Percentiles rank a stretch among this genome's conserved stretches.
Evolutionary conservation across 2,797 vertebrate species (phyloP).

Genomic region (Intellagama lesueurii): DNA sequence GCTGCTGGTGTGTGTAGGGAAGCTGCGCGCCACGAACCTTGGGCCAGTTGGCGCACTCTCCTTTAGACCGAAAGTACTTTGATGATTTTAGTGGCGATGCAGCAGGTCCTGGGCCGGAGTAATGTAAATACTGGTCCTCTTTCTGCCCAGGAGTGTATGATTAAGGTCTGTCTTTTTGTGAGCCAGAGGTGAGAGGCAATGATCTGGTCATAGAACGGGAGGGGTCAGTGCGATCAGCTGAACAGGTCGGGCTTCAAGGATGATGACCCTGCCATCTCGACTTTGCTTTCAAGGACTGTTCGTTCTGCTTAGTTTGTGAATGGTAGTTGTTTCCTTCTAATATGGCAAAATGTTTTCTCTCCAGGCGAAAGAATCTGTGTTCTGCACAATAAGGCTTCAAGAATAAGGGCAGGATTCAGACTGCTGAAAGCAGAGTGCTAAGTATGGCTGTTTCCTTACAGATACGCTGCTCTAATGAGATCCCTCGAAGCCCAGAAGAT

Average conservation of each 20-base stretch:
- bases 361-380: conserved; percentile 2
- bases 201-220: not conserved
- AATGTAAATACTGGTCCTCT: not conserved
- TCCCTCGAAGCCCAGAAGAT: conserved; percentile 69
- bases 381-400: conserved; percentile 18
- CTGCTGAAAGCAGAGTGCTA: not conserved
- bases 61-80: too few species aligned
- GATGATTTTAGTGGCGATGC: too few species aligned
- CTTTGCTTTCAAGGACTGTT: not conserved
- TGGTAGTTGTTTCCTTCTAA: not conserved
- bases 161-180: not conserved
- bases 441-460: conserved; percentile 66
- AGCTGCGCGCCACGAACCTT: too few species aligned
- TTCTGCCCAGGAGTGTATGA: not conserved
- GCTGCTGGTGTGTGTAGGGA: too few species aligned
- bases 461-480: conserved; percentile 82
- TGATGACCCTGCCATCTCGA: not conserved
- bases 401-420: not conserved
- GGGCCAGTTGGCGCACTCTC: too few species aligned
- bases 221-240: not conserved
- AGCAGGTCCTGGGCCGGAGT: not conserved
- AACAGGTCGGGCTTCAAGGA: not conserved
- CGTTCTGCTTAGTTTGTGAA: not conserved
- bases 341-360: conserved; percentile 1
- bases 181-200: too few species aligned